A percentile compares a stretch with the other conserved stretches of the same genome.
Evolutionary conservation across 2,888 invertebrate species (phyloP).

Genomic region (Syrphus vitripennis): DNA sequence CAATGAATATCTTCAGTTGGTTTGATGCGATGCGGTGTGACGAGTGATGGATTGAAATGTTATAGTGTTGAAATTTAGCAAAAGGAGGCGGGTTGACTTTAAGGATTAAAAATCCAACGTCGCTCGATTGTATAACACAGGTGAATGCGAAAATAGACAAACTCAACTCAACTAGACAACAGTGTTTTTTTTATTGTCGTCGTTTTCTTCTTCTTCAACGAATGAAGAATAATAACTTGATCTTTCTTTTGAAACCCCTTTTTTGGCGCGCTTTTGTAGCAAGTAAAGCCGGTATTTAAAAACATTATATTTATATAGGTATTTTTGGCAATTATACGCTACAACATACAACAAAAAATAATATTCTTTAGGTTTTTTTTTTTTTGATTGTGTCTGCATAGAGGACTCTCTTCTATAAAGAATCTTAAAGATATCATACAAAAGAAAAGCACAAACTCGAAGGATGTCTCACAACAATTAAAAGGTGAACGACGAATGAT

Average conservation of each 20-base stretch:
- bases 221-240: not conserved
- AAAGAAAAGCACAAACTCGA: slow-evolving; percentile 35
- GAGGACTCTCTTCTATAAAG: slow-evolving; percentile 12
- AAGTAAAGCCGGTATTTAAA: slow-evolving; percentile 57
- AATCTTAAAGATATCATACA: not conserved
- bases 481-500: slow-evolving; percentile 59
- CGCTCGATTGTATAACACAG: slow-evolving; percentile 1
- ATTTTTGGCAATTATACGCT: slow-evolving; percentile 60
- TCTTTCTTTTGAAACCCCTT: slow-evolving; percentile 34
- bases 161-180: not conserved
- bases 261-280: slow-evolving; percentile 64
- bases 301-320: not conserved
- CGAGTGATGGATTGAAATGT: slow-evolving; percentile 46
- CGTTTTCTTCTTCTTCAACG: not conserved
- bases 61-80: slow-evolving; percentile 11
- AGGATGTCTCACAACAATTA: slow-evolving; percentile 60
- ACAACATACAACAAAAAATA: slow-evolving; percentile 25
- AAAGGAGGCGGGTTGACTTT: slow-evolving; percentile 64
- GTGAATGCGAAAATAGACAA: slow-evolving; percentile 33
- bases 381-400: slow-evolving; percentile 29
- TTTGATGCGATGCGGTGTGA: not conserved
- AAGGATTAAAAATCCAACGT: slow-evolving; percentile 45
- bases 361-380: not conserved
- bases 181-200: not conserved
- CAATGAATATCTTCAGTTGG: not conserved